These are phyloP conservation scores for Epinephelus fuscoguttatus DNA, from an alignment of 2,113 vertebrate genomes.

Conservation along the genomic window DNA sequence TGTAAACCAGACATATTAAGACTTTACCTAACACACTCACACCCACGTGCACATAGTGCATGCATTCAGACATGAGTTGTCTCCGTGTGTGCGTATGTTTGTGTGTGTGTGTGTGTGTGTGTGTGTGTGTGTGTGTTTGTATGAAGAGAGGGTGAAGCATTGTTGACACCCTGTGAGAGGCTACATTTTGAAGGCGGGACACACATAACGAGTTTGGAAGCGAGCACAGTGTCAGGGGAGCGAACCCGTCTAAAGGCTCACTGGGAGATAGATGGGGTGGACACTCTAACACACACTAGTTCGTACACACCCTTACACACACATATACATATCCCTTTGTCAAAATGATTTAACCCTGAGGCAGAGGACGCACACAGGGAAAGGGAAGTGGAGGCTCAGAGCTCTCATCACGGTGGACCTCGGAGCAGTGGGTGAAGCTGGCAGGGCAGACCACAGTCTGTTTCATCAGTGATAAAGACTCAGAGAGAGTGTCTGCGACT, in stretches of 20 bases:
- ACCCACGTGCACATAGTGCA: conserved; percentile 5
- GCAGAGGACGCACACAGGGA: background rate
- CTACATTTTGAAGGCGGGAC: conserved; percentile 61
- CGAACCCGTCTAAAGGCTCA: conserved; percentile 11
- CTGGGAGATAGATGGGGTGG: conserved; percentile 21
- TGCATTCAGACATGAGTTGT: conserved; percentile 18
- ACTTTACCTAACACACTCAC: conserved; percentile 3
- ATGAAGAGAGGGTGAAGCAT: background rate
- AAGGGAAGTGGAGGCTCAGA: conserved; percentile 11
- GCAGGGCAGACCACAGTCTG: conserved; percentile 51
- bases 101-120: background rate
- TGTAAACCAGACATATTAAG: conserved; percentile 20
- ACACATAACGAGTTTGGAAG: conserved; percentile 51
- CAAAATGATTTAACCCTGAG: conserved; percentile 51
- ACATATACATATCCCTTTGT: conserved; percentile 38
- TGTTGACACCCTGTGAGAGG: conserved; percentile 37
- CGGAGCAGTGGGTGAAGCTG: conserved; percentile 34
- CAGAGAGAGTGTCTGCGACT: conserved; percentile 1
- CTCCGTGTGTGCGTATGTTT: background rate
- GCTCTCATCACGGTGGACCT: conserved; percentile 40
- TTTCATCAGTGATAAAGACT: conserved; percentile 60
- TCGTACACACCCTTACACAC: conserved; percentile 12
- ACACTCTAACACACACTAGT: conserved; percentile 19
- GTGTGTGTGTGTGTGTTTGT: background rate
- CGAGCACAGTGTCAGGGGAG: conserved; percentile 40